phyloP scores from a whole-genome alignment of 2,888 invertebrate species.

The Phymatocera aterrima region DNA sequence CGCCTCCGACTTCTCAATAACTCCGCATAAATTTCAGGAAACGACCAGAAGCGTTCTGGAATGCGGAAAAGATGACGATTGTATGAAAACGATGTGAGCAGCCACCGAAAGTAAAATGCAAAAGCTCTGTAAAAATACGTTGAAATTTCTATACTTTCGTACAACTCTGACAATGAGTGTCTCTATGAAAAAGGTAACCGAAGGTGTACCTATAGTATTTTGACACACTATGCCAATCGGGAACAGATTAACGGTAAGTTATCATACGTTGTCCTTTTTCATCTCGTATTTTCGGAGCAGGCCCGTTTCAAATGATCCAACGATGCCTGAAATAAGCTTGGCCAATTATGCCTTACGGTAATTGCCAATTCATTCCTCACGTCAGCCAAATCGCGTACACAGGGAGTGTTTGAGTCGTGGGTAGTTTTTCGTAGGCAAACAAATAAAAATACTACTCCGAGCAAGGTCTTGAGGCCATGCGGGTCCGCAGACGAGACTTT shows the following conservation, averaged over 20 bases:
- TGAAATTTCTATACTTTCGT: no score
- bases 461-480: slow-evolving; percentile 18
- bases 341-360: neutral
- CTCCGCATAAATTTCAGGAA: neutral
- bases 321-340: neutral
- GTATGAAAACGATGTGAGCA: no score
- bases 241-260: neutral
- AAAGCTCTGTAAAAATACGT: no score
- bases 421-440: slow-evolving; percentile 6
- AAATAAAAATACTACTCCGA: neutral
- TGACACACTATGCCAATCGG: no score
- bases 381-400: neutral
- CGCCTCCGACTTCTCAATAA: neutral
- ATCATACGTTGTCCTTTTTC: neutral
- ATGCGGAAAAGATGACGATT: no score
- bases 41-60: no score
- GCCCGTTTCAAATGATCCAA: neutral
- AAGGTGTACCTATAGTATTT: no score
- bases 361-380: neutral
- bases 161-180: no score
- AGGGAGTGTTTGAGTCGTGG: neutral
- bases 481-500: neutral
- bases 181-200: no score
- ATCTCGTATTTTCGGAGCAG: neutral
- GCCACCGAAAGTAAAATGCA: no score